Evolutionary conservation across 2,888 invertebrate genomes (phyloP).

Genomic region (Drosophila fungiperda): DNA sequence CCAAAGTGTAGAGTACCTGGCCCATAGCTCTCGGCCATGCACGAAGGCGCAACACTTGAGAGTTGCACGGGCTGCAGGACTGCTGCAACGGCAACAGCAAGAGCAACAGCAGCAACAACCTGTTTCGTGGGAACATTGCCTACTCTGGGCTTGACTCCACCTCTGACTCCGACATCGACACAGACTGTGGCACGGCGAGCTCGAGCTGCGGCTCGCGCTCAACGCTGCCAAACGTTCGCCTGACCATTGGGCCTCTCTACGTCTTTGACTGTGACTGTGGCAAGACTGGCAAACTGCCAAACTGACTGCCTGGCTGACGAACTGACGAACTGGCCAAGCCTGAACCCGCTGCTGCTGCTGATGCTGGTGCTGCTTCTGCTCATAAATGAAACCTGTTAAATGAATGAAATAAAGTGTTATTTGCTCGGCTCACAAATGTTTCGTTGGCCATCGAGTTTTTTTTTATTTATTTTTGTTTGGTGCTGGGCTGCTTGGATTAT

Average conservation of each 20-base stretch:
- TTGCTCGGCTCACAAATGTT: slow-evolving; percentile 82
- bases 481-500: slow-evolving; percentile 68
- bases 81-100: slow-evolving; percentile 22
- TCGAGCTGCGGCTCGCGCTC: slow-evolving; percentile 46
- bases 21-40: slow-evolving; percentile 81
- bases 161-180: slow-evolving; percentile 51
- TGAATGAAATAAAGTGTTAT: slow-evolving; percentile 85
- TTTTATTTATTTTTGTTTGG: slow-evolving; percentile 24
- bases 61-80: slow-evolving; percentile 50
- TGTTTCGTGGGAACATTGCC: slow-evolving; percentile 85
- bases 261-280: slow-evolving; percentile 24
- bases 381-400: slow-evolving; percentile 85
- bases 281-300: slow-evolving; percentile 2
- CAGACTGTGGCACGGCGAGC: slow-evolving; percentile 24
- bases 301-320: slow-evolving; percentile 37
- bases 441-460: slow-evolving; percentile 45
- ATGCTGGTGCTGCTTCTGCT: slow-evolving; percentile 59
- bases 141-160: slow-evolving; percentile 74
- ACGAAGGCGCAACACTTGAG: slow-evolving; percentile 77
- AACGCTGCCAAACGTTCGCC: slow-evolving; percentile 40
- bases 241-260: slow-evolving; percentile 58
- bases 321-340: slow-evolving; percentile 48
- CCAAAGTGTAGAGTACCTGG: slow-evolving; percentile 67
- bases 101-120: slow-evolving; percentile 72
- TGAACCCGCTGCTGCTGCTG: slow-evolving; percentile 53